Evolutionary conservation across 2,113 vertebrate genomes (phyloP).

Genomic region (Fulmarus glacialis): DNA sequence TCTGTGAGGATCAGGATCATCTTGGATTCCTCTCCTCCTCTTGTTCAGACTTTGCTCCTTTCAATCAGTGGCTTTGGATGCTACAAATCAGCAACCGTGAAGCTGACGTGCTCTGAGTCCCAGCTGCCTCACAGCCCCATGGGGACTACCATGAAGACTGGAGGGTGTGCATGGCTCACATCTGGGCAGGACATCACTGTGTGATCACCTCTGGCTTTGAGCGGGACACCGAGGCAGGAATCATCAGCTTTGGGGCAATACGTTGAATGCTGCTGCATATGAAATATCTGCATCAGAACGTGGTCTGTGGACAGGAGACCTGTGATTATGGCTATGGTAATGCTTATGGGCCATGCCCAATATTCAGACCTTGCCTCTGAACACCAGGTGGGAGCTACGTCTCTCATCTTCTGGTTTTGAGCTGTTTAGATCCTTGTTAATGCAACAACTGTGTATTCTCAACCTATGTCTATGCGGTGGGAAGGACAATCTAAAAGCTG

Average conservation of each 20-base stretch:
- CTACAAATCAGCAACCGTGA: neutral
- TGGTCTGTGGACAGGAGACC: neutral
- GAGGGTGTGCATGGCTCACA: neutral
- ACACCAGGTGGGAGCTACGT: neutral
- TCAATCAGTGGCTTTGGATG: neutral
- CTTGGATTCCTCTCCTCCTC: neutral
- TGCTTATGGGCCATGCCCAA: neutral
- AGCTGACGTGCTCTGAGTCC: accelerated
- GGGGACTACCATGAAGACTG: neutral
- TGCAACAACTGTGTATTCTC: neutral
- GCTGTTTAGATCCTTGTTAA: neutral
- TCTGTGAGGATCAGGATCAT: neutral
- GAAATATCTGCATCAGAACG: accelerated
- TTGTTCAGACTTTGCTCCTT: neutral
- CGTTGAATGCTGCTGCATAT: accelerated
- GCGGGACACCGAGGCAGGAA: neutral
- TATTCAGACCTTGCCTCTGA: neutral
- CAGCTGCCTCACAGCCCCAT: neutral
- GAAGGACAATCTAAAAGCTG: neutral
- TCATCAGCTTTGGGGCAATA: neutral
- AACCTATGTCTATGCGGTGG: neutral
- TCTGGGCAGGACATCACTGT: neutral
- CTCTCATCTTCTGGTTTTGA: neutral
- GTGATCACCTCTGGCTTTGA: neutral
- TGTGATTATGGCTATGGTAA: accelerated